A percentile compares a stretch with the other conserved stretches of the same genome.
Evolutionary conservation across 2,797 vertebrate genomes (phyloP).

Genomic region (Fistularia tabacaria): DNA sequence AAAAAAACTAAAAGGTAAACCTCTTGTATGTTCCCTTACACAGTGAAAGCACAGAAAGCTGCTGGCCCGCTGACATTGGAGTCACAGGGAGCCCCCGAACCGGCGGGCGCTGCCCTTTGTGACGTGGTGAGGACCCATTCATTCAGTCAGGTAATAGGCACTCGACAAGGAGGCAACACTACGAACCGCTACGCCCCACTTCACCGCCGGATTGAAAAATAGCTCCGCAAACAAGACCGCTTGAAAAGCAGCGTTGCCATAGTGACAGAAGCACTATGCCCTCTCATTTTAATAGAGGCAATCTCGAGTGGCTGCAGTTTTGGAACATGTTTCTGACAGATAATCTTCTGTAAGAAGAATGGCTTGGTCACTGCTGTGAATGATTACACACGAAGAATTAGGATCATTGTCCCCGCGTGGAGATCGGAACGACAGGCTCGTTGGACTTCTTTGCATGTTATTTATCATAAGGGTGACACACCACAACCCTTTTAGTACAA

Average conservation of each 20-base stretch:
- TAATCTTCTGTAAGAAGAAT: neutral
- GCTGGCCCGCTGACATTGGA: neutral
- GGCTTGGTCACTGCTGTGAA: too few species aligned
- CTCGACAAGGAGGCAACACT: conserved; percentile 47
- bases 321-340: neutral
- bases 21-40: too few species aligned
- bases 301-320: conserved; percentile 17
- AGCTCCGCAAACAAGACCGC: conserved; percentile 27
- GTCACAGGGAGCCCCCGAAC: conserved; percentile 5
- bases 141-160: conserved; percentile 53
- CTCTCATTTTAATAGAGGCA: conserved; percentile 8
- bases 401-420: too few species aligned
- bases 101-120: conserved; percentile 30
- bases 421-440: too few species aligned
- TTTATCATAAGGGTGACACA: too few species aligned
- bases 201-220: conserved; percentile 50
- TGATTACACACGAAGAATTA: too few species aligned
- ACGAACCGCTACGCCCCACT: conserved; percentile 38
- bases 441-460: too few species aligned
- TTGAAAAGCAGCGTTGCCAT: conserved; percentile 29
- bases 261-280: conserved; percentile 16
- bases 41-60: too few species aligned
- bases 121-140: conserved; percentile 39
- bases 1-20: too few species aligned
- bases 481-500: too few species aligned